A percentile compares a stretch with the other conserved stretches of the same genome.
Conservation (phyloP, 2,888 invertebrate genomes). For the Gibbula magus region DNA sequence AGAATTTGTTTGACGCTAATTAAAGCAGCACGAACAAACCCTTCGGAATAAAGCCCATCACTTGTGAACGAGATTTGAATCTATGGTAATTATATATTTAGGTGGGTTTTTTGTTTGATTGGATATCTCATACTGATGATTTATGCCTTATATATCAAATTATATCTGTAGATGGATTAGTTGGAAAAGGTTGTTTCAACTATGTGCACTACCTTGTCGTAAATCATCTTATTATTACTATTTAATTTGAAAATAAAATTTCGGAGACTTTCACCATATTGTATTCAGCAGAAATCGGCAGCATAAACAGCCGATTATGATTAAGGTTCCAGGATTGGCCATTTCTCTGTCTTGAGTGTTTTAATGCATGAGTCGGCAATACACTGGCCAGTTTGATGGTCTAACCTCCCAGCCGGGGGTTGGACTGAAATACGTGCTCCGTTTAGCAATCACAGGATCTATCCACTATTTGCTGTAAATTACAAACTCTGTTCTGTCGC, state of each 20-base stretch:
- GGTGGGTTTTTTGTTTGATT: too few relatives aligned
- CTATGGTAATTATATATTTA: too few relatives aligned
- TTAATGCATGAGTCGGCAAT: not conserved
- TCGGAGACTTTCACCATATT: too few relatives aligned
- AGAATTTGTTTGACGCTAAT: not conserved
- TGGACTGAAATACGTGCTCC: not conserved
- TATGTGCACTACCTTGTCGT: too few relatives aligned
- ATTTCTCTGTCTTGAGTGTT: not conserved
- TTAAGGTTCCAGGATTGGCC: not conserved
- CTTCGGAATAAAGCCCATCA: too few relatives aligned
- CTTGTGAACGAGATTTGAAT: too few relatives aligned
- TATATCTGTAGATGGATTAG: too few relatives aligned
- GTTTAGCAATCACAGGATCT: conserved; percentile 5
- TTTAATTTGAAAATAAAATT: too few relatives aligned
- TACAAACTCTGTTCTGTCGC: not conserved
- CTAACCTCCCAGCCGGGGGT: not conserved
- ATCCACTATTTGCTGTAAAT: conserved; percentile 4
- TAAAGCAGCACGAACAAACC: not conserved
- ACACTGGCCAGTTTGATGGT: not conserved
- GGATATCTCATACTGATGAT: too few relatives aligned
- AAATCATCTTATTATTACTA: too few relatives aligned
- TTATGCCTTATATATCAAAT: too few relatives aligned
- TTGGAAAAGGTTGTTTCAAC: too few relatives aligned
- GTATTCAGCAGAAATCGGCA: not conserved
- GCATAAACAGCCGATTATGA: not conserved